Evolutionary conservation across 2,113 vertebrate species (phyloP).

Genomic region (Sander lucioperca): DNA sequence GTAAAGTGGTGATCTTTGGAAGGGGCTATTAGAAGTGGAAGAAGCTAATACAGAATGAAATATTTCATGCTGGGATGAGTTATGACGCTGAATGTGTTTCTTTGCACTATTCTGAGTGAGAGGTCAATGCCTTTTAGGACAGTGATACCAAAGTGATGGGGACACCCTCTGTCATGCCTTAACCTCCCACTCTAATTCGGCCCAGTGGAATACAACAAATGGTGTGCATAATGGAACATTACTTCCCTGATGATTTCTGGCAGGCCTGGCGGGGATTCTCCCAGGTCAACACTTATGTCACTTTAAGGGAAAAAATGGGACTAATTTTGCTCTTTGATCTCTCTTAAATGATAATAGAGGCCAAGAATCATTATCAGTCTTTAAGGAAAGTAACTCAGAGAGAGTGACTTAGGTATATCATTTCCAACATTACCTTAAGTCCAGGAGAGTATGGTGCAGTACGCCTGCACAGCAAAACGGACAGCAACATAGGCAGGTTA

Average conservation of each 20-base stretch:
- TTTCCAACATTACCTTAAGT: constrained; percentile 22
- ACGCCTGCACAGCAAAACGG: constrained; percentile 6
- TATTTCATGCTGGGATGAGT: constrained; percentile 90
- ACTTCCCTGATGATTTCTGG: constrained; percentile 86
- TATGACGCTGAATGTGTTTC: constrained; percentile 92
- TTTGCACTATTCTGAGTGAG: constrained; percentile 90
- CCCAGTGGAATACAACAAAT: constrained; percentile 90
- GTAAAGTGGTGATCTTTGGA: constrained; percentile 90
- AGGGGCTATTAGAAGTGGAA: constrained; percentile 88
- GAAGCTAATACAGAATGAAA: constrained; percentile 91
- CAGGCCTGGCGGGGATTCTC: constrained; percentile 66
- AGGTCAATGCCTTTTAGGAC: constrained; percentile 94
- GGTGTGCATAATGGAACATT: constrained; percentile 91
- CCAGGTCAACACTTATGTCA: constrained; percentile 79
- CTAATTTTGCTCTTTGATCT: constrained; percentile 79
- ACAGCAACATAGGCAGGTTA: background rate
- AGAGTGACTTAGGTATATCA: constrained; percentile 54
- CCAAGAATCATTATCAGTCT: constrained; percentile 69
- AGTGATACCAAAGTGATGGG: constrained; percentile 96
- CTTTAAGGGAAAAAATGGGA: constrained; percentile 72
- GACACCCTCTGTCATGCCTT: constrained; percentile 88
- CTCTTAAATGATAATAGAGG: constrained; percentile 80
- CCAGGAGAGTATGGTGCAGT: background rate
- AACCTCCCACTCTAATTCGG: constrained; percentile 89
- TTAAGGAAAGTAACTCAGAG: constrained; percentile 50